Base-by-base conservation (phyloP, 2,113 vertebrate genomes). In the Notarius lentiginosus region DNA sequence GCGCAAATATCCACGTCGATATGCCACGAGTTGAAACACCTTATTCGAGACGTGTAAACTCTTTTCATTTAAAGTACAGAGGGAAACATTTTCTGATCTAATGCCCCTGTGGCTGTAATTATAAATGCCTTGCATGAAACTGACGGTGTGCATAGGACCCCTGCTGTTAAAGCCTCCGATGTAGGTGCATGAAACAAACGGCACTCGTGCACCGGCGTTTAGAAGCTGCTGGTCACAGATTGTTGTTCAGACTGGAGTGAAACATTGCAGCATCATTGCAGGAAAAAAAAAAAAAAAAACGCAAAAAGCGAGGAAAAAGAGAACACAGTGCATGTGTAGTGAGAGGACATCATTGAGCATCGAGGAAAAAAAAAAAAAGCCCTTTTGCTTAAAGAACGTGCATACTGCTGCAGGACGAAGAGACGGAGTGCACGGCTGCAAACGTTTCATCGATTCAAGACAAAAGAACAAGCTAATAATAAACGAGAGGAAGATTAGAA, bases 231-330 rank as follows among this genome's bases (percentile, higher is more conserved):
- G 81, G 61, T 51, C 60, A 60, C 65, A 17, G 63, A 12, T 41
- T 5, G 10, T 79, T 76, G 80, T 83, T 76, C 27, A 58, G 17
- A 9, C 41, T 5, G 87, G 85, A 84, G 82, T 83, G 84, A 87
- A 91, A 92, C 90, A 82, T 90, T 88, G 85, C 88, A 89, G 88
- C 88, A 92, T 92, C 85, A 91, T 85, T 91, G 76, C 2, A 24
- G 20, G 6, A 17, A 30, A 77, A 27, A 17, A 27, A 18, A 15
- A 27, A 18, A 55, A 7, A 17, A 34, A 34, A 73, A 20, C 2
- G 17, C 41, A 66, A 87, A 61, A 77, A 77, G 22, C 30, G 30
- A 47, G 47, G 2, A 84, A 47, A 27, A 2, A 34, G 12, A 14
- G 49, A 87, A 34, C 51, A 79, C 63, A 51, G 83, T 85, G 63